phyloP scores from a whole-genome alignment of 2,797 vertebrate genomes.

The Emydoidea blandingii region DNA sequence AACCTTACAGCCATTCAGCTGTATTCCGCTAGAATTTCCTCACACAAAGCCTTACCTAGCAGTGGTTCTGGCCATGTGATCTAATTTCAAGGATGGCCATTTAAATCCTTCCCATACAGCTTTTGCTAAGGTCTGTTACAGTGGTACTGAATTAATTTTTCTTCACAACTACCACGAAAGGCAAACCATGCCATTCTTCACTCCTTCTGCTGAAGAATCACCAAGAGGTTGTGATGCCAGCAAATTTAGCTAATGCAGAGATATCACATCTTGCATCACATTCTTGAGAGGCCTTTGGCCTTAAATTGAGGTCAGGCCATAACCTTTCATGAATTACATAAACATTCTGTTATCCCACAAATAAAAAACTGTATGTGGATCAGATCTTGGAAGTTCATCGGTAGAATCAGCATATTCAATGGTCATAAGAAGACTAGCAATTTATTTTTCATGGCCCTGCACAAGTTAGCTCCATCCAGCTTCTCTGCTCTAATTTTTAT shows the following conservation, averaged over 20 bases:
- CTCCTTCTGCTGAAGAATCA: neutral
- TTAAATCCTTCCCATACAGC: neutral
- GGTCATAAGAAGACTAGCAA: neutral
- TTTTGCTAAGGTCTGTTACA: neutral
- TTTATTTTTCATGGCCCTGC: neutral
- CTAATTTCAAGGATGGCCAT: neutral
- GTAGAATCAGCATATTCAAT: neutral
- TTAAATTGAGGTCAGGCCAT: neutral
- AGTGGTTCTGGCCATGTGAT: neutral
- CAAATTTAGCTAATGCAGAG: neutral
- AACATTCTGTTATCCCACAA: neutral
- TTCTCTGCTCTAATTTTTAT: neutral
- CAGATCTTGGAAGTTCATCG: neutral
- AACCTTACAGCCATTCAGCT: neutral
- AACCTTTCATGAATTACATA: neutral
- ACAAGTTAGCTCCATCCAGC: neutral
- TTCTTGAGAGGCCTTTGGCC: neutral
- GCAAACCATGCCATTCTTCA: constrained; percentile 5
- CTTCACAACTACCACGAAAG: neutral
- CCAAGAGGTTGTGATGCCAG: neutral
- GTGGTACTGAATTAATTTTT: neutral
- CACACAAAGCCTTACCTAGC: constrained; percentile 8
- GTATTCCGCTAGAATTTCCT: neutral
- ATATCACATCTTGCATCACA: neutral
- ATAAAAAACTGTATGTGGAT: neutral